phyloP scores from a whole-genome alignment of 2,113 vertebrate species.

The Pollimyrus isidori region DNA sequence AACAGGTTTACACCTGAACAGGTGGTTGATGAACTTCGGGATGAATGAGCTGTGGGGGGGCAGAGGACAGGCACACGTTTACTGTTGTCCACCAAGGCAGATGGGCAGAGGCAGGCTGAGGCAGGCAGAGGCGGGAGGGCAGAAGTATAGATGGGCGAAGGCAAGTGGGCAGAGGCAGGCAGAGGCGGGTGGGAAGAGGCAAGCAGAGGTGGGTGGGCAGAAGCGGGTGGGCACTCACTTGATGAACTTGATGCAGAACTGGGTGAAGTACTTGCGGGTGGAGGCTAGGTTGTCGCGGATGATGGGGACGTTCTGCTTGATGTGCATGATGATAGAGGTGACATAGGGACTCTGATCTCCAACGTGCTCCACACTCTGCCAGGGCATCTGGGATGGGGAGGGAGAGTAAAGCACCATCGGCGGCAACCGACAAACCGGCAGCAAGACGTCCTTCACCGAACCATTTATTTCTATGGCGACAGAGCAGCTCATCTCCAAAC shows the following conservation, averaged over 20 bases:
- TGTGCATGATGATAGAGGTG: conserved; percentile 94
- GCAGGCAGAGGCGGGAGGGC: not conserved
- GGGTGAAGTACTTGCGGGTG: conserved; percentile 96
- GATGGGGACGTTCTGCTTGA: conserved; percentile 96
- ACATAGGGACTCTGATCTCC: conserved; percentile 98
- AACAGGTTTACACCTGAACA: conserved; percentile 97
- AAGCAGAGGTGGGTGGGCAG: not conserved
- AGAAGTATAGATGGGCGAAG: not conserved
- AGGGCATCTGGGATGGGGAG: conserved; percentile 76
- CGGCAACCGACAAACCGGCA: not conserved
- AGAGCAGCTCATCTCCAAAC: not conserved
- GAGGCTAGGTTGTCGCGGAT: conserved; percentile 94
- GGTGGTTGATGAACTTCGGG: conserved; percentile 97
- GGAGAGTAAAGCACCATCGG: not conserved
- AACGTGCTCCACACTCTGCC: conserved; percentile 97
- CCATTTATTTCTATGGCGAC: not conserved
- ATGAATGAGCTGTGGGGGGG: conserved; percentile 79
- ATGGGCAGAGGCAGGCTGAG: not conserved
- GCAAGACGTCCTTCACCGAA: not conserved
- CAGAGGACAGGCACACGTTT: conserved; percentile 24
- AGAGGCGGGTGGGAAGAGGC: not conserved
- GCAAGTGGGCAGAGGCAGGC: not conserved
- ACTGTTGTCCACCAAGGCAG: not conserved
- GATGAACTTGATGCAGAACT: conserved; percentile 98
- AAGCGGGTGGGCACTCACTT: conserved; percentile 64